Evolutionary conservation across 2,888 invertebrate genomes (phyloP).

Genomic region (Catotricha subobsoleta): DNA sequence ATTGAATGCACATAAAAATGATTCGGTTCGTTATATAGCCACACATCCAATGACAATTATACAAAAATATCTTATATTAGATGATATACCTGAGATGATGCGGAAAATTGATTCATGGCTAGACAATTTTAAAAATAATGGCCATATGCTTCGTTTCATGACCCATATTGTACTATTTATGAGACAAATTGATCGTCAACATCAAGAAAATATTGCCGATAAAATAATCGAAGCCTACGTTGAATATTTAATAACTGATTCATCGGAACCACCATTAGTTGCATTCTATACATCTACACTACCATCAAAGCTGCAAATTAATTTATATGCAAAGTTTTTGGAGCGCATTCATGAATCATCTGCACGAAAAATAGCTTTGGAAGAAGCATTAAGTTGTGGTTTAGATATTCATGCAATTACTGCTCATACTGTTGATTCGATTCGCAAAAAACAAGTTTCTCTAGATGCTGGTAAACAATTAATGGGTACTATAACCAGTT

Average conservation of each 20-base stretch:
- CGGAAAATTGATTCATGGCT: slow-evolving; percentile 51
- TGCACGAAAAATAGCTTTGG: slow-evolving; percentile 40
- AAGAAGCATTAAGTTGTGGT: slow-evolving; percentile 53
- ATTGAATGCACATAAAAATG: slow-evolving; percentile 41
- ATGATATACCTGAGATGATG: slow-evolving; percentile 56
- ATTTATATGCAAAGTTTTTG: slow-evolving; percentile 52
- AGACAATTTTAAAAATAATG: slow-evolving; percentile 31
- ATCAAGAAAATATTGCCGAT: slow-evolving; percentile 52
- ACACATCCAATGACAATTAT: slow-evolving; percentile 53
- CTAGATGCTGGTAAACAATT: slow-evolving; percentile 14
- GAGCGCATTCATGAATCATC: slow-evolving; percentile 44
- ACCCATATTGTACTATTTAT: slow-evolving; percentile 74
- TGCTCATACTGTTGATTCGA: slow-evolving; percentile 65
- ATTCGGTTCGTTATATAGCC: slow-evolving; percentile 31
- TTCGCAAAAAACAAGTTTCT: slow-evolving; percentile 29
- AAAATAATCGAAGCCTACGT: slow-evolving; percentile 59
- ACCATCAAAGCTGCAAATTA: slow-evolving; percentile 40
- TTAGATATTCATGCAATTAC: slow-evolving; percentile 74
- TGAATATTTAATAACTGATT: slow-evolving; percentile 37
- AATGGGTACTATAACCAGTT: slow-evolving; percentile 39
- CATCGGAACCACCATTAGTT: slow-evolving; percentile 57
- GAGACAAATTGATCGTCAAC: slow-evolving; percentile 55
- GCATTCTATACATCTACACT: slow-evolving; percentile 74
- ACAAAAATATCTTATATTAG: slow-evolving; percentile 71
- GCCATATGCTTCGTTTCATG: slow-evolving; percentile 33